Evolutionary conservation across 2,797 vertebrate genomes (phyloP).

Genomic region (Ambastaia sidthimunki): DNA sequence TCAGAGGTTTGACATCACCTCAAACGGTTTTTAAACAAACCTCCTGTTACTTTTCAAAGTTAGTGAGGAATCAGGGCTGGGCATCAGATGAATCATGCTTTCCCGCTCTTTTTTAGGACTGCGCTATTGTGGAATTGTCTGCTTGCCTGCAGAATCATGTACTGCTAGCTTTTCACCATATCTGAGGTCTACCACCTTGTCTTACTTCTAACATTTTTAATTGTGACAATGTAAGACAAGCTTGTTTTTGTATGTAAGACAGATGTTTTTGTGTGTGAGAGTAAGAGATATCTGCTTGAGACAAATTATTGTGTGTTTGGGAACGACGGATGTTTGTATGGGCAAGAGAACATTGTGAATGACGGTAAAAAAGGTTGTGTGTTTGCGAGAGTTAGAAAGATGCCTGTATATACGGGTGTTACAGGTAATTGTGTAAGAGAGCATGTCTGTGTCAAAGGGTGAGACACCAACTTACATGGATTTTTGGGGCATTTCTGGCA

Average conservation of each 20-base stretch:
- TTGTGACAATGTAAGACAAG: conserved; percentile 13
- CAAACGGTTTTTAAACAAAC: conserved; percentile 17
- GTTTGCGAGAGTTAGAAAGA: background rate
- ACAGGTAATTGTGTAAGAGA: background rate
- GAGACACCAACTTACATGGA: conserved; percentile 77
- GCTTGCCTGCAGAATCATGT: background rate
- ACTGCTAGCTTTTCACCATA: background rate
- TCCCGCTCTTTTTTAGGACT: background rate
- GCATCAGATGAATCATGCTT: conserved; percentile 32
- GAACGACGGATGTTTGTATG: conserved; percentile 6
- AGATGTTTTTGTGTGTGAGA: no score
- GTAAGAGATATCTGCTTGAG: no score
- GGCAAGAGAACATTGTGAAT: no score
- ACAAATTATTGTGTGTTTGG: no score
- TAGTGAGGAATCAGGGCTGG: conserved; percentile 30
- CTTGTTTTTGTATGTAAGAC: background rate
- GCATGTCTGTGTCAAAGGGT: no score
- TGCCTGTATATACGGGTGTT: background rate
- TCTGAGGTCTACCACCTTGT: background rate
- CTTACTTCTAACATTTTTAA: background rate
- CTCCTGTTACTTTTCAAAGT: conserved; percentile 13
- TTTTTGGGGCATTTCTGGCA: conserved; percentile 97
- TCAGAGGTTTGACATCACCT: conserved; percentile 16
- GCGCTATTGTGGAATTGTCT: background rate
- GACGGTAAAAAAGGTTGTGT: background rate